phyloP scores from a whole-genome alignment of 2,888 invertebrate genomes.

The Platypus cylindrus region DNA sequence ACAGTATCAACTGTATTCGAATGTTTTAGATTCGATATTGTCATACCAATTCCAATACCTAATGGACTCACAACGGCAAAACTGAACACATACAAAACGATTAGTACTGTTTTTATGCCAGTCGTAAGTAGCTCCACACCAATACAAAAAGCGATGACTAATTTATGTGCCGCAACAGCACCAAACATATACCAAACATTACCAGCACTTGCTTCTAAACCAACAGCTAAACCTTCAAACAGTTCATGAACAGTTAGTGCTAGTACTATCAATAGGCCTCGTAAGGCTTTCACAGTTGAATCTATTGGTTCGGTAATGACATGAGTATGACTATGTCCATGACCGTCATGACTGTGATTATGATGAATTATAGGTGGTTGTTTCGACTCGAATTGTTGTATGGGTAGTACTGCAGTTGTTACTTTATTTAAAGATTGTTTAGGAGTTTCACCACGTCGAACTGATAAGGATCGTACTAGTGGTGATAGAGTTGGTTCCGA shows the following conservation, averaged over 20 bases:
- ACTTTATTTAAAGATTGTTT: conserved; percentile 4
- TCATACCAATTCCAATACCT: conserved; percentile 64
- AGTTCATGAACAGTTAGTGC: conserved; percentile 77
- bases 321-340: conserved; percentile 25
- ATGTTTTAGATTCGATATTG: conserved; percentile 46
- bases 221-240: conserved; percentile 76
- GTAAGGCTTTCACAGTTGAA: conserved; percentile 35
- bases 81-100: conserved; percentile 55
- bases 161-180: conserved; percentile 73
- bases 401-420: conserved; percentile 3
- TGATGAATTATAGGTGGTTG: conserved; percentile 6
- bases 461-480: conserved; percentile 27
- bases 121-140: conserved; percentile 70
- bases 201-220: conserved; percentile 50
- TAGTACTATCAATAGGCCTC: conserved; percentile 66
- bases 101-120: conserved; percentile 48
- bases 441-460: conserved; percentile 23
- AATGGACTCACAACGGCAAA: conserved; percentile 71
- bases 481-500: conserved; percentile 15
- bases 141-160: conserved; percentile 79
- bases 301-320: conserved; percentile 19
- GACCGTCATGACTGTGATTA: conserved; percentile 7
- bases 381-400: neutral
- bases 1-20: conserved; percentile 47
- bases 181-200: conserved; percentile 70